phyloP scores from a whole-genome alignment of 2,797 vertebrate species.

The Chromobotia macracanthus region DNA sequence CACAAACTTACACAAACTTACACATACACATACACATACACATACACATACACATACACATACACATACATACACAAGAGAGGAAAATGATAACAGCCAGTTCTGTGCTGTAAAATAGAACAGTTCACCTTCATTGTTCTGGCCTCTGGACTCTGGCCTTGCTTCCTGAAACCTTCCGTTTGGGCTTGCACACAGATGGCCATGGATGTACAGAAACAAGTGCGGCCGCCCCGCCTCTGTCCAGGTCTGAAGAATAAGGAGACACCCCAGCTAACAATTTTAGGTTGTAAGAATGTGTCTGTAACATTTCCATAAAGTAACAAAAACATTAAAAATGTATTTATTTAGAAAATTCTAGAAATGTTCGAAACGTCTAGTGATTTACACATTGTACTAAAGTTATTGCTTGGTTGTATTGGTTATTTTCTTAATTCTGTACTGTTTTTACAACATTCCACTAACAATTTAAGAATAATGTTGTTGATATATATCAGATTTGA shows the following conservation, averaged over 20 bases:
- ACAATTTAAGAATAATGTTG: too few species aligned
- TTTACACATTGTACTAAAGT: too few species aligned
- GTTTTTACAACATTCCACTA: too few species aligned
- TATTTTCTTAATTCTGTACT: too few species aligned
- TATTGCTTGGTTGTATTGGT: too few species aligned
- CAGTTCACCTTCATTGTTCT: slow-evolving; percentile 66
- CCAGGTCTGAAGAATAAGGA: slow-evolving; percentile 38
- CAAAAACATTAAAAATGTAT: too few species aligned
- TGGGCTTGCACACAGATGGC: slow-evolving; percentile 58
- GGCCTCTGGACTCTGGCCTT: slow-evolving; percentile 56
- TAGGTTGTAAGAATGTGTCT: too few species aligned
- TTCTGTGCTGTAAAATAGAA: slow-evolving; percentile 51
- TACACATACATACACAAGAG: slow-evolving; percentile 50
- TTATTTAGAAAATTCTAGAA: too few species aligned
- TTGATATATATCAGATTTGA: too few species aligned
- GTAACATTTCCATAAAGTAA: too few species aligned
- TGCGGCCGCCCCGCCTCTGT: slow-evolving; percentile 54
- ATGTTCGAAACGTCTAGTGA: too few species aligned
- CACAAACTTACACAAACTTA: slow-evolving; percentile 49
- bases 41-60: slow-evolving; percentile 49
- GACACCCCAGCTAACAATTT: not conserved
- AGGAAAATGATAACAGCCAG: slow-evolving; percentile 53
- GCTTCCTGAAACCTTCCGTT: slow-evolving; percentile 64
- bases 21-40: slow-evolving; percentile 48
- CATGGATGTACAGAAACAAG: slow-evolving; percentile 53